A percentile compares a stretch with the other conserved stretches of the same genome.
phyloP scores from a whole-genome alignment of 1,140 invertebrate genomes.

The Drosophila pseudoobscura region DNA sequence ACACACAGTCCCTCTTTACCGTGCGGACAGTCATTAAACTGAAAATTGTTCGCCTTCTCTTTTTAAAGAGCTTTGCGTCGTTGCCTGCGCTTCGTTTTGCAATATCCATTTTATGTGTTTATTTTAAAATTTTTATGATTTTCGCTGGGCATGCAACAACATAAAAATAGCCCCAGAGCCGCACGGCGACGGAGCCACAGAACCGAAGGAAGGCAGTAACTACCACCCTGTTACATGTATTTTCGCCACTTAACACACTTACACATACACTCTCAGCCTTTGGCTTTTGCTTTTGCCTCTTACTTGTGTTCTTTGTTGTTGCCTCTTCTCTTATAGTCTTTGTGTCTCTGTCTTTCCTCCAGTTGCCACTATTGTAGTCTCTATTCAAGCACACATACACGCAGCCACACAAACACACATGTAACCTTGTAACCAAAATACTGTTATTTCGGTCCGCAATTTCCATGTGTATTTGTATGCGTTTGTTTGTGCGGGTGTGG shows the following conservation, averaged over 20 bases:
- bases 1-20: not conserved
- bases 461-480: conserved; percentile 36
- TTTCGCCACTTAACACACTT: conserved; percentile 40
- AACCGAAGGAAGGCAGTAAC: conserved; percentile 36
- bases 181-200: not conserved
- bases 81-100: conserved; percentile 57
- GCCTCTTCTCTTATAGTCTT: conserved; percentile 20
- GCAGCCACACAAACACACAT: conserved; percentile 55
- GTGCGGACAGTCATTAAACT: conserved; percentile 48
- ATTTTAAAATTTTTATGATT: conserved; percentile 79
- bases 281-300: conserved; percentile 63
- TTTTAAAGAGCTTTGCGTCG: conserved; percentile 8
- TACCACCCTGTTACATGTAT: conserved; percentile 45
- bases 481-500: conserved; percentile 50
- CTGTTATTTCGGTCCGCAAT: conserved; percentile 75
- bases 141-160: conserved; percentile 57
- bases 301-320: conserved; percentile 44
- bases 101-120: conserved; percentile 69
- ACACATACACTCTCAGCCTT: conserved; percentile 35
- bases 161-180: conserved; percentile 57
- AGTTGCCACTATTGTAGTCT: conserved; percentile 61
- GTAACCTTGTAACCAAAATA: conserved; percentile 81
- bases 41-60: conserved; percentile 28
- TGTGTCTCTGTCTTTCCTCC: conserved; percentile 29
- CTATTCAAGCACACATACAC: conserved; percentile 34